These are phyloP conservation scores for Boloria selene DNA, from an alignment of 2,888 invertebrate genomes.

Conservation along the genomic window DNA sequence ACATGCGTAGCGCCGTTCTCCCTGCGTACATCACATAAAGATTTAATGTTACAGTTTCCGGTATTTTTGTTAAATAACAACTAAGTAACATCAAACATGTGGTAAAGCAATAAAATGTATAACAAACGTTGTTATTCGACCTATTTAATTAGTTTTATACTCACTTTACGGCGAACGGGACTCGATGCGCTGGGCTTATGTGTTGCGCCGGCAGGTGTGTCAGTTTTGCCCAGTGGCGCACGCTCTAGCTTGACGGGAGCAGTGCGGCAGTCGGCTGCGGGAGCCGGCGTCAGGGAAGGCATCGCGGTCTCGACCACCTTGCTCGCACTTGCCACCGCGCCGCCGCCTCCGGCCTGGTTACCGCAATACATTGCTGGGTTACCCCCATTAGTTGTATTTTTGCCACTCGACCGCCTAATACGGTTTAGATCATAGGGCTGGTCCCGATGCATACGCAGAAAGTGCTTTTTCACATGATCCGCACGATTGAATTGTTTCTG, in stretches of 20 bases:
- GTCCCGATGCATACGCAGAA: conserved; percentile 94
- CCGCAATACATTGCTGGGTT: conserved; percentile 52
- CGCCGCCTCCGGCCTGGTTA: conserved; percentile 62
- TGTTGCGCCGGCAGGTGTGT: conserved; percentile 47
- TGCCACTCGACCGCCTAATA: conserved; percentile 86
- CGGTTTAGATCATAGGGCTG: conserved; percentile 93
- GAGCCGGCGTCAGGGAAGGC: conserved; percentile 44
- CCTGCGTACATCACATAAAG: conserved; percentile 54
- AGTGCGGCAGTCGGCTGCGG: conserved; percentile 44
- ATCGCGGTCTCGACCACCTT: conserved; percentile 46
- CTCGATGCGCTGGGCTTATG: conserved; percentile 70
- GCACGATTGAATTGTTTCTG: conserved; percentile 96
- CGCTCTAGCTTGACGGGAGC: conserved; percentile 68
- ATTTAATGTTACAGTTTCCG: no score
- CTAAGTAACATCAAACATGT: no score
- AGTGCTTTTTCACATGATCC: conserved; percentile 97
- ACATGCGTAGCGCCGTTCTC: conserved; percentile 90
- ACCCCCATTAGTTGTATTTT: conserved; percentile 48
- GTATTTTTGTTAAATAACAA: no score
- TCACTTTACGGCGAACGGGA: conserved; percentile 84
- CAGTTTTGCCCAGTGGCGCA: conserved; percentile 63
- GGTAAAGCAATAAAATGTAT: no score
- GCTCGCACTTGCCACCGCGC: conserved; percentile 63
- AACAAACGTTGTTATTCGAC: not conserved
- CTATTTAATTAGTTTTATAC: not conserved